Evolutionary conservation across 1,140 invertebrate species (phyloP), one percentile per base, ranked within the genome.

Genomic region (Drosophila elegans): DNA sequence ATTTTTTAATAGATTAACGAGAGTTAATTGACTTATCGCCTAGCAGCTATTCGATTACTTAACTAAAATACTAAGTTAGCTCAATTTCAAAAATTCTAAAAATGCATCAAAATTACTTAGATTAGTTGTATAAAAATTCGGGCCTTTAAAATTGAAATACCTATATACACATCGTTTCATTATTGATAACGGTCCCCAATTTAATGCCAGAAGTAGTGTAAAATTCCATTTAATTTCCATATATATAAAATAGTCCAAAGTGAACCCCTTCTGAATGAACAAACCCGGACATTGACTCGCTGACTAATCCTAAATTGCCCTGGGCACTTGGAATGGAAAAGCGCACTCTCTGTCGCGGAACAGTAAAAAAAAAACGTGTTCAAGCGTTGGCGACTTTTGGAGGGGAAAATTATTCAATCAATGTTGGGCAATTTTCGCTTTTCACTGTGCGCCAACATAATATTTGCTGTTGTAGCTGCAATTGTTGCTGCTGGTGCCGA

Each of bases 321-420:
- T 52, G 44, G 36, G 29, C 27, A 71, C 49, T 54, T 55, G 42
- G 21, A 36, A 46, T 69, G 64, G 67, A 67, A 67, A 67, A 67
- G 64, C 60, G 36, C 27, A 32, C 54, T 13, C 55, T 7, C 13
- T 36, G 16, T 63, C 29, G 63, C 45, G 44, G 36, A 67, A 67
- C 29, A 11, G 16, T 13, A 48, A 25, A 48, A 29, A 3, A 67
- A 66, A 66, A 68, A 67, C 64, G 48, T 71, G 67, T 69, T 44
- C 52, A 13, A 39, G 52, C 29, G 29, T 4, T 6, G 61, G 44
- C 32, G 45, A 77, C 41, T 71, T 71, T 71, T 71, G 41, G 72
- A 55, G 56, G 62, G 75, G 64, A 55, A 88, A 77, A 88, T 88
- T 88, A 88, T 88, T 88, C 84, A 88, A 89, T 88, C 83, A 88